Conservation (phyloP, 2,888 invertebrate genomes). For the Rhingia rostrata region DNA sequence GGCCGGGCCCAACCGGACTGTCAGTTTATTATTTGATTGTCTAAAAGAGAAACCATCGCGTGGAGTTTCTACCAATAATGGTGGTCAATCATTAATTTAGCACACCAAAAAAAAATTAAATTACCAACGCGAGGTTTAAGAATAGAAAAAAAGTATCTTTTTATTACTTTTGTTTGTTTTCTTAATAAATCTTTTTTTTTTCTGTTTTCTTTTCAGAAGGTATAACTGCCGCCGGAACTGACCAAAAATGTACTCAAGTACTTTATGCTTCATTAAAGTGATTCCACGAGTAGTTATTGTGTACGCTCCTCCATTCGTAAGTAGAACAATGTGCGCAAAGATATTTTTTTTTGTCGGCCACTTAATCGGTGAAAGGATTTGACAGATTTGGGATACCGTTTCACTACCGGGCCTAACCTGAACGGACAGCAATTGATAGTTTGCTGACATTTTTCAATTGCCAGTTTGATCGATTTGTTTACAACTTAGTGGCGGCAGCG, state of each 20-base stretch:
- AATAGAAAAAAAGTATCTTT: slow-evolving; percentile 23
- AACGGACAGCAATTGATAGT: slow-evolving; percentile 57
- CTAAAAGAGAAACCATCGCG: slow-evolving; percentile 34
- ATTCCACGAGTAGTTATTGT: neutral
- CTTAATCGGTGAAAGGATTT: slow-evolving; percentile 70
- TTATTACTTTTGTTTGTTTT: slow-evolving; percentile 48
- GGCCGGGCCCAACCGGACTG: neutral
- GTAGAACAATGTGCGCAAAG: slow-evolving; percentile 55
- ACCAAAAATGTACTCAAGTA: slow-evolving; percentile 32
- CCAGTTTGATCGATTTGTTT: slow-evolving; percentile 70
- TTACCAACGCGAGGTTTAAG: slow-evolving; percentile 34
- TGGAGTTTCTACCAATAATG: slow-evolving; percentile 28
- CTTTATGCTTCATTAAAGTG: slow-evolving; percentile 40
- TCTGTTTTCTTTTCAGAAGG: slow-evolving; percentile 60
- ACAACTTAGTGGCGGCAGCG: slow-evolving; percentile 55
- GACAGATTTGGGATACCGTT: slow-evolving; percentile 71
- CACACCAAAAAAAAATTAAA: slow-evolving; percentile 4
- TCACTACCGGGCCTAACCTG: slow-evolving; percentile 18
- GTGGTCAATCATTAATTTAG: slow-evolving; percentile 50
- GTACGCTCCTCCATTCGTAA: slow-evolving; percentile 23
- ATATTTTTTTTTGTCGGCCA: slow-evolving; percentile 29
- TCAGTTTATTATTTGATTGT: slow-evolving; percentile 52
- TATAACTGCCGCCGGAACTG: slow-evolving; percentile 52
- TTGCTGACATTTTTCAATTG: slow-evolving; percentile 71
- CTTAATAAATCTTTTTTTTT: slow-evolving; percentile 47